Percentiles rank a stretch among this genome's conserved stretches.
These are phyloP conservation scores for Scaptomyza cyrtandrae DNA, from an alignment of 2,888 invertebrate species.

Conservation along the genomic window DNA sequence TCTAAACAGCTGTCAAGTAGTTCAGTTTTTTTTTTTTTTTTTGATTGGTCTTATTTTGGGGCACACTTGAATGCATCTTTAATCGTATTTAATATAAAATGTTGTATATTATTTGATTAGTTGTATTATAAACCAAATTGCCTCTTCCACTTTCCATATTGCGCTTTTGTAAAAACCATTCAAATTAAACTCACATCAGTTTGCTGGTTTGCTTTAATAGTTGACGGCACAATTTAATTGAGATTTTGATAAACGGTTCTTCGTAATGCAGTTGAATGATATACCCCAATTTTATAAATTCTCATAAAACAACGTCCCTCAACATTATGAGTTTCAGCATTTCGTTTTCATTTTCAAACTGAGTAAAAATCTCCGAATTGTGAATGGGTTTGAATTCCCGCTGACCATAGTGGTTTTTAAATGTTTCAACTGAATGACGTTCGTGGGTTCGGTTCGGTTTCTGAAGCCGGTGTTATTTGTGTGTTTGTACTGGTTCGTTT, in stretches of 20 bases:
- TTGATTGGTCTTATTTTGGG: constrained; percentile 25
- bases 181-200: constrained; percentile 18
- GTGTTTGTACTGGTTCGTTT: constrained; percentile 9
- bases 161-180: neutral
- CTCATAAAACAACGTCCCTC: constrained; percentile 43
- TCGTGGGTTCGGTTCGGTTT: constrained; percentile 20
- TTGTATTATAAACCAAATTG: neutral
- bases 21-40: constrained; percentile 16
- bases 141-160: neutral
- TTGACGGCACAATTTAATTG: constrained; percentile 47
- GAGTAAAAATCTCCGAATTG: constrained; percentile 31
- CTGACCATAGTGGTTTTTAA: constrained; percentile 38
- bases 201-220: constrained; percentile 19
- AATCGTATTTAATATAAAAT: constrained; percentile 24
- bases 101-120: neutral
- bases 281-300: constrained; percentile 26
- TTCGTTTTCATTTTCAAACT: constrained; percentile 8
- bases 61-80: neutral
- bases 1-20: constrained; percentile 18
- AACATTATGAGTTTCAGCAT: constrained; percentile 41
- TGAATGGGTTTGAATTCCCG: constrained; percentile 28
- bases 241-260: constrained; percentile 13
- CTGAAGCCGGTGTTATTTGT: constrained; percentile 1
- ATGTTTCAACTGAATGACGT: constrained; percentile 59
- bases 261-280: neutral